Conservation (phyloP, 2,113 vertebrate species). For the Xenopus tropicalis region UCB_Xtro_10.0 CM004451.2:2221501-2222000, state of each 20-base stretch:
- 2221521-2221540: constrained; percentile 68
- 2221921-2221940: too few relatives aligned
- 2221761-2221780: constrained; percentile 54
- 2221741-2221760: constrained; percentile 36
- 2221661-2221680: constrained; percentile 39
- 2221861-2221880: too few relatives aligned
- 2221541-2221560: too few relatives aligned
- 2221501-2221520: constrained; percentile 72
- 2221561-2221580: background rate
- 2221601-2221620: constrained; percentile 50
- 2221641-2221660: constrained; percentile 60
- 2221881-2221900: too few relatives aligned
- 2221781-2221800: constrained; percentile 66
- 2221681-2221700: constrained; percentile 53
- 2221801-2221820: too few relatives aligned
- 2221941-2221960: too few relatives aligned
- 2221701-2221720: constrained; percentile 63
- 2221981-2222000: too few relatives aligned
- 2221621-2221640: constrained; percentile 57
- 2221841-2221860: too few relatives aligned
- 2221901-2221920: too few relatives aligned
- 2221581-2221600: background rate
- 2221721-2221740: constrained; percentile 59
- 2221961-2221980: too few relatives aligned
- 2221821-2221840: too few relatives aligned